Conservation (phyloP, 2,113 vertebrate genomes). For the Mormyrus iriodes region DNA sequence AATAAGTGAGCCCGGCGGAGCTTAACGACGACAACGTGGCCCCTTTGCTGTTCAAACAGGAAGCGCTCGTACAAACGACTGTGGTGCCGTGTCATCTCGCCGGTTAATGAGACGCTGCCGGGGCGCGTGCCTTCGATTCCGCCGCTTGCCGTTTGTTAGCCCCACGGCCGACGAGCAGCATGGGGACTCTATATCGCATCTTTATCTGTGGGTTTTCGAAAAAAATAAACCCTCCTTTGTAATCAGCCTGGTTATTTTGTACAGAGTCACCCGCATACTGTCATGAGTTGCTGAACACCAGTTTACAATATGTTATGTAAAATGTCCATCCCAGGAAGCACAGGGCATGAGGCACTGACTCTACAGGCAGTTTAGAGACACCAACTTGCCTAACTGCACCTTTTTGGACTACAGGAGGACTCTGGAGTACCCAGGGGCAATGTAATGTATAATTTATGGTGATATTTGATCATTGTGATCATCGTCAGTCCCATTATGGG, state of each 20-base stretch:
- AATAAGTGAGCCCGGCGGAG: not conserved
- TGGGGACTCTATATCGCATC: not conserved
- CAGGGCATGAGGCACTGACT: not conserved
- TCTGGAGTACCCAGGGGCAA: not conserved
- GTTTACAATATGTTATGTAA: not conserved
- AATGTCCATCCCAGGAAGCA: not conserved
- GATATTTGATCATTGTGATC: not conserved
- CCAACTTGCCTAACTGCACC: not conserved
- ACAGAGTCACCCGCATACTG: not conserved
- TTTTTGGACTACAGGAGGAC: not conserved
- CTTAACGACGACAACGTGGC: not conserved
- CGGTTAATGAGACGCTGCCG: not conserved
- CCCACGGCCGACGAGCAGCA: not conserved
- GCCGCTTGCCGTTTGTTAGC: not conserved
- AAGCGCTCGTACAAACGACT: too few species aligned
- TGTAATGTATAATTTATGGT: not conserved
- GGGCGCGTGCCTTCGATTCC: too few species aligned
- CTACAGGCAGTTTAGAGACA: not conserved
- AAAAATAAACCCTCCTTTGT: not conserved
- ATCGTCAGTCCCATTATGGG: not conserved
- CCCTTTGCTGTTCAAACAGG: not conserved
- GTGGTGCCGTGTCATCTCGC: not conserved
- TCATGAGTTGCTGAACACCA: not conserved
- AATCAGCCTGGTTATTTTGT: not conserved
- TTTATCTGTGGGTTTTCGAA: not conserved